Evolutionary conservation across 2,113 vertebrate genomes (phyloP).

Genomic region (Chaetops frenatus): DNA sequence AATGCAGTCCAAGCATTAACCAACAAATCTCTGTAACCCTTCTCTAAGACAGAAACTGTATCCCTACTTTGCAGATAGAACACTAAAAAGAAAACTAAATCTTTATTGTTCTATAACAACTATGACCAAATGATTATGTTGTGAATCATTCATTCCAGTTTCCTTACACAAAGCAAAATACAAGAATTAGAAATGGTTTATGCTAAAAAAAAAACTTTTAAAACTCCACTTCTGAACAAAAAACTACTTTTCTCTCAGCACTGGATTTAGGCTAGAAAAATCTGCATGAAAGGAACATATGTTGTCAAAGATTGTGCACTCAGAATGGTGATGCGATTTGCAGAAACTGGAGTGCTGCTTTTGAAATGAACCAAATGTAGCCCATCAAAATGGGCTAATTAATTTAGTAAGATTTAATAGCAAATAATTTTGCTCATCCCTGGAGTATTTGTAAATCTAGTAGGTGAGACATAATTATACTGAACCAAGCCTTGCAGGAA

Average conservation of each 20-base stretch:
- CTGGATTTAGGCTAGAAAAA: slow-evolving; percentile 25
- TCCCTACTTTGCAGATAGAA: not conserved
- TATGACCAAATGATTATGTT: not conserved
- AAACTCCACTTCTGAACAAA: not conserved
- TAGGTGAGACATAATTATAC: not conserved
- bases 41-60: not conserved
- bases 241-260: not conserved
- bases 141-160: slow-evolving; percentile 44
- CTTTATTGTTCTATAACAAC: not conserved
- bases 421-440: not conserved
- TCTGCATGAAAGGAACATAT: not conserved
- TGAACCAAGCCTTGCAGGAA: not conserved
- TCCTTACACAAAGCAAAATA: slow-evolving; percentile 10
- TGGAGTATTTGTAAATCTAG: not conserved
- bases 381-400: slow-evolving; percentile 1
- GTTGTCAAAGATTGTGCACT: not conserved
- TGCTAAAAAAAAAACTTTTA: not conserved
- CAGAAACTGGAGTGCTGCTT: not conserved
- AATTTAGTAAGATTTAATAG: slow-evolving; percentile 4
- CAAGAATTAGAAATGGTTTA: slow-evolving; percentile 54
- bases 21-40: not conserved
- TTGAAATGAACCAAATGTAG: not conserved
- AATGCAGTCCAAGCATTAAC: not conserved
- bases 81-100: not conserved
- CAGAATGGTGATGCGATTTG: not conserved